Percentiles rank a stretch among this genome's conserved stretches.
Evolutionary conservation across 2,113 vertebrate species (phyloP).

Genomic region (Labeo catla): DNA sequence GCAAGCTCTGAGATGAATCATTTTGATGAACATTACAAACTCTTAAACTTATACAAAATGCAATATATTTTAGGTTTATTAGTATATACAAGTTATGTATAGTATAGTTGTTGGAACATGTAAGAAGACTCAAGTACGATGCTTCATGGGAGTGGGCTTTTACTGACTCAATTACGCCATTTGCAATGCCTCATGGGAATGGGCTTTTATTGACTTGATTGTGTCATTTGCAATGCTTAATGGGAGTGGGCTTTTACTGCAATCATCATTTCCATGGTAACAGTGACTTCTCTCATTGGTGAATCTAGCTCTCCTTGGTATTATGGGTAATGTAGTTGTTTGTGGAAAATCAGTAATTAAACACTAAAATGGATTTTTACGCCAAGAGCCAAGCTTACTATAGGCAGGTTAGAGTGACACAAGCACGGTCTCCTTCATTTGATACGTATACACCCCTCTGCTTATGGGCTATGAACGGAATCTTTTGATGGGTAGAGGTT

Average conservation of each 20-base stretch:
- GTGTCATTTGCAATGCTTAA: neutral
- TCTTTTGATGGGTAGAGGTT: constrained; percentile 44
- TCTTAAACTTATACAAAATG: neutral
- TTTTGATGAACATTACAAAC: neutral
- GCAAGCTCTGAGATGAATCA: neutral
- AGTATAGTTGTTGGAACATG: neutral
- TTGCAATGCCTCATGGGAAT: neutral
- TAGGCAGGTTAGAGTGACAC: neutral
- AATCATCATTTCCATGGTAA: neutral
- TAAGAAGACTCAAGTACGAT: neutral
- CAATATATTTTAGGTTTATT: neutral
- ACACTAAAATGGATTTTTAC: neutral
- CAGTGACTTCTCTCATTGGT: neutral
- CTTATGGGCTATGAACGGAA: constrained; percentile 32
- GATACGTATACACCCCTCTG: neutral
- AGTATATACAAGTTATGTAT: neutral
- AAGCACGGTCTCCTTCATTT: constrained; percentile 1
- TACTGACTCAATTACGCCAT: neutral
- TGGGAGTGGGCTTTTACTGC: neutral
- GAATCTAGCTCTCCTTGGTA: neutral
- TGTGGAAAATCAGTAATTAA: neutral
- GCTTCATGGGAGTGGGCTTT: neutral
- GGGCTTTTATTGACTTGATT: neutral
- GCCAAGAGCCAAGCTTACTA: neutral
- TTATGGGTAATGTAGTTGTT: neutral